Percentiles rank a stretch among this genome's conserved stretches.
Conservation (phyloP, 2,113 vertebrate species). For the Acinonyx jubatus region DNA sequence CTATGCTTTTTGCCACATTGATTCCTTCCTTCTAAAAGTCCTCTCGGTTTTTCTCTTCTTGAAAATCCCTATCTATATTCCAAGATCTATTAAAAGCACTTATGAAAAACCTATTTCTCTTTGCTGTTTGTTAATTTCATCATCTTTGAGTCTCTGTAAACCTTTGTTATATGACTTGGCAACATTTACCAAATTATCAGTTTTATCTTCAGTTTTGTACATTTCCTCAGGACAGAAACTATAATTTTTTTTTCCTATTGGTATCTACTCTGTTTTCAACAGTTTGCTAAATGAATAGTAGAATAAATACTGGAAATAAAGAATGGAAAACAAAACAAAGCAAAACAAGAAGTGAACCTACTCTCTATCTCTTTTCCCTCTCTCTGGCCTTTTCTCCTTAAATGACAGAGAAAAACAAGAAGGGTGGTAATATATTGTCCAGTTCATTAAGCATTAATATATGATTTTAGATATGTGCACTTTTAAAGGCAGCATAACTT, state of each 20-base stretch:
- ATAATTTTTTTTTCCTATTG: background rate
- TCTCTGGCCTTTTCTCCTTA: background rate
- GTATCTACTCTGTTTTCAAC: background rate
- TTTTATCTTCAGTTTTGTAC: background rate
- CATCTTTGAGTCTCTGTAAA: background rate
- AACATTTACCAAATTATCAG: background rate
- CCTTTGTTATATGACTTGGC: background rate
- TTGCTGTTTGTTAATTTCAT: background rate
- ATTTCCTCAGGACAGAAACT: background rate
- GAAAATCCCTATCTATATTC: background rate
- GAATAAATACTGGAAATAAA: background rate
- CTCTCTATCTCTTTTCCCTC: background rate
- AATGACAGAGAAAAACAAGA: background rate
- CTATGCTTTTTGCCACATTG: background rate
- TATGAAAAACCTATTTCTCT: background rate
- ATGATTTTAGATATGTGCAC: background rate
- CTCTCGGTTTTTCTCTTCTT: background rate
- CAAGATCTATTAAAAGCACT: background rate
- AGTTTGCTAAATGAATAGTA: background rate
- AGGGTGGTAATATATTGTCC: background rate
- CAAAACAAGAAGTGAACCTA: background rate
- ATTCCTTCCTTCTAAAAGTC: background rate
- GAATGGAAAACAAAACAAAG: background rate
- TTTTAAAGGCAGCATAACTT: background rate
- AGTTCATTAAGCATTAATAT: background rate